Conservation (phyloP, 1,140 invertebrate genomes). For the Bombus huntii region DNA sequence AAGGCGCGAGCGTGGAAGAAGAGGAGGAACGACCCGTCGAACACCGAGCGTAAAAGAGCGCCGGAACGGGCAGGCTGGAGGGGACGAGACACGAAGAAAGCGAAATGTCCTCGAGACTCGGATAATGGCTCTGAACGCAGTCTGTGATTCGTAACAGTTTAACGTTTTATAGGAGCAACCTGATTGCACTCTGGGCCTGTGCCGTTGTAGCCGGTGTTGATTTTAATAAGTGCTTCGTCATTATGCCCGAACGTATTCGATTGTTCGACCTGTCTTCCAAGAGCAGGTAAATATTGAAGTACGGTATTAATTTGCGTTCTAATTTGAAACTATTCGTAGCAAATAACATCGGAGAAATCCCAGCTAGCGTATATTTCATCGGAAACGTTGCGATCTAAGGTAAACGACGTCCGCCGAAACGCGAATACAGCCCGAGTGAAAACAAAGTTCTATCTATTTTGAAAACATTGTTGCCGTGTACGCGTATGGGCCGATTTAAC, state of each 20-base stretch:
- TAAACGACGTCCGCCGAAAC: constrained; percentile 11
- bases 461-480: neutral
- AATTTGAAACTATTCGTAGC: neutral
- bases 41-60: constrained; percentile 25
- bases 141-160: constrained; percentile 25
- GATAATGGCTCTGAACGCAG: constrained; percentile 14
- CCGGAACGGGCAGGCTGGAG: constrained; percentile 7
- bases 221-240: constrained; percentile 23
- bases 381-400: neutral
- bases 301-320: constrained; percentile 29
- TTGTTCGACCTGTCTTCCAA: neutral
- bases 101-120: constrained; percentile 41
- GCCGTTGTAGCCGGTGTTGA: constrained; percentile 4
- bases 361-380: neutral
- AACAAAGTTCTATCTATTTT: neutral
- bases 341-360: neutral
- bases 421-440: neutral
- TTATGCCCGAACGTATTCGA: neutral
- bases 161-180: constrained; percentile 14
- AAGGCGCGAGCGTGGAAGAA: constrained; percentile 50
- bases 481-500: neutral
- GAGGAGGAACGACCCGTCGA: constrained; percentile 52
- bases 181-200: neutral
- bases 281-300: constrained; percentile 2
- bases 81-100: constrained; percentile 30